phyloP scores from a whole-genome alignment of 1,140 invertebrate genomes.

The Nephotettix cincticeps region DNA sequence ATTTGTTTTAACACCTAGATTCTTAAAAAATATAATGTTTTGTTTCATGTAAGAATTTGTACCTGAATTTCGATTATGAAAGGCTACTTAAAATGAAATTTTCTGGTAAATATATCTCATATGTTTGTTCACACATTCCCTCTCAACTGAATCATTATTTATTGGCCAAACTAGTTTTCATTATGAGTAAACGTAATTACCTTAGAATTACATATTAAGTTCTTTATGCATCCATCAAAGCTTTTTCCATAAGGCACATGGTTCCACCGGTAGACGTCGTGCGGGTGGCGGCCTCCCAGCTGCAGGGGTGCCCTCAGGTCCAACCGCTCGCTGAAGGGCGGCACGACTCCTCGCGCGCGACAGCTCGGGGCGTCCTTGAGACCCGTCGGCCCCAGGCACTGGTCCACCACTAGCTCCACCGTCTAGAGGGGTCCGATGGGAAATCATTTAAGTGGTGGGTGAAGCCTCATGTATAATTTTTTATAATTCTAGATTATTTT shows the following conservation, averaged over 20 bases:
- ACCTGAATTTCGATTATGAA: too few species aligned
- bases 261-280: slow-evolving; percentile 83
- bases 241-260: slow-evolving; percentile 83
- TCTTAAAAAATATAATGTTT: too few species aligned
- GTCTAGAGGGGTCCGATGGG: too few species aligned
- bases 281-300: slow-evolving; percentile 76
- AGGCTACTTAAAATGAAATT: too few species aligned
- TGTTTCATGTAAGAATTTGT: too few species aligned
- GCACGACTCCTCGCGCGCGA: slow-evolving; percentile 82
- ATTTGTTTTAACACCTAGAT: too few species aligned
- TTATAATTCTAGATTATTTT: slow-evolving; percentile 48
- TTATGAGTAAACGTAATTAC: slow-evolving; percentile 42
- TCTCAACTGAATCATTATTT: too few species aligned
- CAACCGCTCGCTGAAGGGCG: slow-evolving; percentile 93
- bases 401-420: slow-evolving; percentile 88
- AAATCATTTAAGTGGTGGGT: slow-evolving; percentile 34
- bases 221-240: slow-evolving; percentile 94
- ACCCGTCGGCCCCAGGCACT: slow-evolving; percentile 76
- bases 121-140: too few species aligned
- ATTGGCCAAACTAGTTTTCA: too few species aligned
- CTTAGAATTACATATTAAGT: slow-evolving; percentile 93
- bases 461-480: slow-evolving; percentile 51
- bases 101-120: too few species aligned
- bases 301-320: slow-evolving; percentile 95
- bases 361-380: slow-evolving; percentile 81